phyloP scores from a whole-genome alignment of 2,797 vertebrate genomes.

The Cetoscarus ocellatus region DNA sequence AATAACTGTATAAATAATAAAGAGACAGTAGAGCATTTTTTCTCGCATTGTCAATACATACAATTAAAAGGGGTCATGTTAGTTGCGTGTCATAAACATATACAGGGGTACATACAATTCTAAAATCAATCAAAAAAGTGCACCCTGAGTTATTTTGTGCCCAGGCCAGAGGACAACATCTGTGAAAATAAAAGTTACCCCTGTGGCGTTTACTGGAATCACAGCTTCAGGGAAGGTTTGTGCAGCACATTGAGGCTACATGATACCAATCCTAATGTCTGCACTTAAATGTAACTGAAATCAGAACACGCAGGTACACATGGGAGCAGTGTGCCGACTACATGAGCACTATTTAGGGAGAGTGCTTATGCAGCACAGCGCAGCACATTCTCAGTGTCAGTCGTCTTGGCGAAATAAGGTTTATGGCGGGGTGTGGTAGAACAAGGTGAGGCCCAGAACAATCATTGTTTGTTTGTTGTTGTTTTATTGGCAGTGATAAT shows the following conservation, averaged over 20 bases:
- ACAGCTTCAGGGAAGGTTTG: too few relatives aligned
- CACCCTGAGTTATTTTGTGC: conserved; percentile 35
- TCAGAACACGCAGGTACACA: conserved; percentile 48
- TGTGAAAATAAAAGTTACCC: conserved; percentile 61
- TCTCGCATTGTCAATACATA: too few relatives aligned
- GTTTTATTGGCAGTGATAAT: conserved; percentile 85
- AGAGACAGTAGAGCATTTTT: too few relatives aligned
- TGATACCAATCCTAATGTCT: conserved; percentile 19
- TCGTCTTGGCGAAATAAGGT: conserved; percentile 71
- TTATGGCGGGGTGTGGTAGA: conserved; percentile 80
- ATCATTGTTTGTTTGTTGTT: conserved; percentile 84
- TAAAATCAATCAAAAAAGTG: conserved; percentile 48
- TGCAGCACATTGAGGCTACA: conserved; percentile 21
- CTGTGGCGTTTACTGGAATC: conserved; percentile 44
- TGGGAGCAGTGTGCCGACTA: conserved; percentile 59
- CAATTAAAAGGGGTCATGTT: too few relatives aligned
- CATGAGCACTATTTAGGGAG: conserved; percentile 74
- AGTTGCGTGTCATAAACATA: too few relatives aligned
- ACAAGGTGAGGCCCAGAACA: conserved; percentile 83
- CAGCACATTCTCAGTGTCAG: conserved; percentile 81
- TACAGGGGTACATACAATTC: conserved; percentile 1
- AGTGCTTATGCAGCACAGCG: conserved; percentile 85
- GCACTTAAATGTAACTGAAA: conserved; percentile 33
- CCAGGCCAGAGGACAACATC: conserved; percentile 40
- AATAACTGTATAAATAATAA: background rate